Evolutionary conservation across 2,888 invertebrate genomes (phyloP).

Genomic region (Smittia sp.): DNA sequence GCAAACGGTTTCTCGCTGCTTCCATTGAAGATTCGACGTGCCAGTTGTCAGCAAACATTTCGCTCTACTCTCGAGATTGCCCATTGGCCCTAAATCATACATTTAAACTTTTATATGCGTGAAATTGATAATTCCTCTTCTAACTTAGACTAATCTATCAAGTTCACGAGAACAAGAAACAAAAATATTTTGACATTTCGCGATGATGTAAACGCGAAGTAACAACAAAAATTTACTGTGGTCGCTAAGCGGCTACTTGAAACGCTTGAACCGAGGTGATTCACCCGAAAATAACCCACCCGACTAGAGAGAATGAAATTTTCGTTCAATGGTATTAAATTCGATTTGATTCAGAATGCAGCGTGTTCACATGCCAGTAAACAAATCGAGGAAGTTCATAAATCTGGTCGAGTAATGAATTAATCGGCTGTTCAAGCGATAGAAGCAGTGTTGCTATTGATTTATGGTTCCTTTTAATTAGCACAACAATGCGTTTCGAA

Average conservation of each 20-base stretch:
- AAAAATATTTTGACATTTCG: conserved; percentile 7
- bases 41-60: too few relatives aligned
- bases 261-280: neutral
- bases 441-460: neutral
- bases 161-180: neutral
- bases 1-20: neutral
- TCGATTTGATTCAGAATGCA: neutral
- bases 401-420: neutral
- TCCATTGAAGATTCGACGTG: neutral
- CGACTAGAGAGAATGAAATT: neutral
- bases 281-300: neutral
- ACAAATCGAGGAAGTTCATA: conserved; percentile 19
- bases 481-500: neutral
- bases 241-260: neutral
- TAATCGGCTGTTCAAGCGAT: neutral
- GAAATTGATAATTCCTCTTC: neutral
- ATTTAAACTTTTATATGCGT: neutral
- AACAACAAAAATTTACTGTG: neutral
- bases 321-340: too few relatives aligned
- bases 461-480: neutral
- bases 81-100: too few relatives aligned
- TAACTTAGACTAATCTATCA: neutral
- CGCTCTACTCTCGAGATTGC: too few relatives aligned
- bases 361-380: neutral
- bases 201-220: neutral